Base-by-base conservation (phyloP, 2,113 vertebrate species). In the Grallaria varia region DNA sequence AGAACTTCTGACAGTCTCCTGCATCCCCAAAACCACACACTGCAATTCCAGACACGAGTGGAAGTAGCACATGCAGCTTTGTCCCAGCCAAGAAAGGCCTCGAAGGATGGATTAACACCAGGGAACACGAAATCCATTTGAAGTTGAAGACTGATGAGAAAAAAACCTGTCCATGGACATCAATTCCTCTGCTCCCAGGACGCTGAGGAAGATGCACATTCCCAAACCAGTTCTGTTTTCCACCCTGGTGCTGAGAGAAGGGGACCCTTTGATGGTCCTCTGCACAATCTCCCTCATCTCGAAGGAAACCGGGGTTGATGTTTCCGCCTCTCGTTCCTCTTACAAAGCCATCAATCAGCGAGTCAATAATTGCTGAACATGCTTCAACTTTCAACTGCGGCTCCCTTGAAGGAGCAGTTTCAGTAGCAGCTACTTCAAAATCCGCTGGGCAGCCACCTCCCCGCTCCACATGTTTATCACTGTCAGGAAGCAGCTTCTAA, bases 401-500 rank as follows among this genome's bases (percentile, higher is more conserved):
- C 92, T 96, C 80, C 89, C 94, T 95, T 47, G 93, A 93, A 96
- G 94, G 89, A 92, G 59, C 19, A 9, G 89, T 78, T 94, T 73
- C 95, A 60, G 62, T 39, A 79, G 63, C 85, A 93, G 83, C 85
- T 80, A 50, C 95, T 97, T 92, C 90, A 95, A 80, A 95, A 59
- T 67, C 89, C 22, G 0, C 0, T 20, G 91, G 89, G 94, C 88
- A 56, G 14, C 89, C 55, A 23, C 94, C 87, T 76, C 50, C 4
- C 76, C 0, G 9, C 56, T 78, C 35, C 96, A 86, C 94, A 40
- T 96, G 96, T 93, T 97, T 93, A 95, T 95, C 86, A 59, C 93
- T 95, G 93, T 81, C 96, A 92, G 95, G 1, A 18, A 95, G 93
- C 89, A 33, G 96, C 95, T 95, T 97, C 93, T 93, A 44, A 97